Conservation (phyloP, 2,797 vertebrate species). For the Tauraco hartlaubi region DNA sequence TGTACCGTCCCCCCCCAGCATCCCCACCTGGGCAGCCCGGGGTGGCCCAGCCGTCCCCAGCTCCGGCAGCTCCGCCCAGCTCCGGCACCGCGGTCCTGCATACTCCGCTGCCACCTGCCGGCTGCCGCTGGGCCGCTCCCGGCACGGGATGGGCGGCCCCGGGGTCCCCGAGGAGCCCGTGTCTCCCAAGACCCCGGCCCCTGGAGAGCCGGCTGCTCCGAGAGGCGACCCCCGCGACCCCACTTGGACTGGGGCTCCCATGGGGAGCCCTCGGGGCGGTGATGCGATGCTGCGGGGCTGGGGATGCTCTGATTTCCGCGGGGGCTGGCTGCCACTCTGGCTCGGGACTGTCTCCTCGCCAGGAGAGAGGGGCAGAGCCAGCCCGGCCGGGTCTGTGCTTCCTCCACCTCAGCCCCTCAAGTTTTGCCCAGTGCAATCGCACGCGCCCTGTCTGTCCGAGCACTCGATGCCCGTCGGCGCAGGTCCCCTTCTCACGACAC, state of each 20-base stretch:
- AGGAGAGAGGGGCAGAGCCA: not conserved
- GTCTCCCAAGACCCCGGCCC: not conserved
- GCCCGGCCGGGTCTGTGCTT: not conserved
- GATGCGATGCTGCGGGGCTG: not conserved
- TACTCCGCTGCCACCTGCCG: constrained; percentile 26
- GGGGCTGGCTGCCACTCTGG: not conserved
- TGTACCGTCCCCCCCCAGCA: not conserved
- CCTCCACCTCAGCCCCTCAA: not conserved
- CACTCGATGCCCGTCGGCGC: accelerated
- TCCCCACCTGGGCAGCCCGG: not conserved
- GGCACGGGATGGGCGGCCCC: not conserved
- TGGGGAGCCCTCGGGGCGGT: accelerated
- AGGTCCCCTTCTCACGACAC: not conserved
- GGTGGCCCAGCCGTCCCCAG: not conserved
- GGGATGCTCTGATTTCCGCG: not conserved
- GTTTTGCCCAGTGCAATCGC: not conserved
- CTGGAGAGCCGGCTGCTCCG: not conserved
- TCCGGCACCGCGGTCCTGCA: not conserved
- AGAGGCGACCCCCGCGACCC: not conserved
- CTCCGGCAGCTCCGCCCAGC: not conserved
- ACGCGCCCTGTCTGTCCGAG: accelerated
- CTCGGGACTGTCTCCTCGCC: not conserved
- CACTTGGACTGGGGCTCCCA: too few relatives aligned
- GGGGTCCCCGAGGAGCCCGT: not conserved
- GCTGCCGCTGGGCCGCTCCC: not conserved